Conservation (phyloP, 1,140 invertebrate genomes). For the Branchinecta lindahli region DNA sequence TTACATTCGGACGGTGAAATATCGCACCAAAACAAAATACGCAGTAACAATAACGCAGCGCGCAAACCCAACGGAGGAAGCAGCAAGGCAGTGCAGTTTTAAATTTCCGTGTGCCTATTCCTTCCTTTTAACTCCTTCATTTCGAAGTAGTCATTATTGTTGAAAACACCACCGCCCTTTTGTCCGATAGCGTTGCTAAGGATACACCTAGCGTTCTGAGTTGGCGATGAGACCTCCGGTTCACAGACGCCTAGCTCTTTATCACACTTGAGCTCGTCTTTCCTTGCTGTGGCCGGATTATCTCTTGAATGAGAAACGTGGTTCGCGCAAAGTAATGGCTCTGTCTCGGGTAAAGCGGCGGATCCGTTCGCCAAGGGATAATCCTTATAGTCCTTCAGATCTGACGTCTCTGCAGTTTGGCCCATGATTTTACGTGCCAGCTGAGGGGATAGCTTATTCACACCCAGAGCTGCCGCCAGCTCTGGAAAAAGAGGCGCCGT, state of each 20-base stretch:
- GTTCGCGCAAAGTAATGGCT: neutral
- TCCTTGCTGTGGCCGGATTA: neutral
- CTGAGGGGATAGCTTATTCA: conserved; percentile 13
- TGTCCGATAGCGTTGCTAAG: neutral
- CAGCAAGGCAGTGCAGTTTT: neutral
- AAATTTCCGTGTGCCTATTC: neutral
- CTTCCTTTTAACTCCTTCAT: conserved; percentile 16
- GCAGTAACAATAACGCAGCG: neutral
- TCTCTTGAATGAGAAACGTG: neutral
- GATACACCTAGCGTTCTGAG: neutral
- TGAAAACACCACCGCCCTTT: neutral
- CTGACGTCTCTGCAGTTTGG: neutral
- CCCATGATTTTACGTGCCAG: neutral
- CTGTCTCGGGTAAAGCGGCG: neutral
- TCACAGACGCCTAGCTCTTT: neutral
- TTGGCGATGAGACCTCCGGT: no score
- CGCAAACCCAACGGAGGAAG: neutral
- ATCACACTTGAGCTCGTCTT: neutral
- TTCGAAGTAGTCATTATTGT: conserved; percentile 11
- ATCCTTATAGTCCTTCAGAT: neutral
- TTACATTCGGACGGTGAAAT: no score
- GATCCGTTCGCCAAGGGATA: neutral
- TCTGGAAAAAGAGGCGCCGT: conserved; percentile 25
- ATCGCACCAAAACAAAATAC: neutral
- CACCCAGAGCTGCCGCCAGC: conserved; percentile 26